Evolutionary conservation across 2,797 vertebrate species (phyloP), one percentile per base, ranked within the genome.

Genomic region (Odontamblyopus lacepedii): DNA sequence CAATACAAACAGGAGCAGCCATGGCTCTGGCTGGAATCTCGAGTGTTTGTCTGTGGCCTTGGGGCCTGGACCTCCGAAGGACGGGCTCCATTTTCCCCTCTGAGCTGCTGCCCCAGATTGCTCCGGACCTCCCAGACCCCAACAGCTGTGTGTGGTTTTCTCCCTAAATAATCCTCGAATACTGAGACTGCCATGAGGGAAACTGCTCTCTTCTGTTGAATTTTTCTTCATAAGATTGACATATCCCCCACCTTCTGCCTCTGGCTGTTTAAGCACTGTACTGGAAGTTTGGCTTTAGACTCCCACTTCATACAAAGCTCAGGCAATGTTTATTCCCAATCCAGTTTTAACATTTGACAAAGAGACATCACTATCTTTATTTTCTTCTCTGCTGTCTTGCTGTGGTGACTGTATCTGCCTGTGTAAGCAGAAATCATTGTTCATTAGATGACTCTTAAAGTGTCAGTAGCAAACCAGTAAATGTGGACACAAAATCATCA

Each of bases 61-160:
- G 70, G 88, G 90, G 89, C 87, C 85, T 80, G 86, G 89, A 92
- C 89, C 85, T 91, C 92, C 79, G 85, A 88, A 91, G 90, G 88
- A 91, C 88, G 80, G 81, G 80, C 87, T 88, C 87, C 82, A 61
- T 66, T 35, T 82, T 85, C 78, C 86, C 85, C 86, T 78, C 83
- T 79, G 83, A 88, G 90, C 86, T 90, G 83, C 87, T 85, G 83
- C 79, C 75, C 67, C 8, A 56, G 78, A 81, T 82, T 73, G 78
- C 75, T 84, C 86, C 67, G 89, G 90, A 90, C 87, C 88, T 76
- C 83, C 76, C 41, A 50, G 77, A 80, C 84, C 86, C 74, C 65
- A 85, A 76, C 84, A 89, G 84, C 86, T 87, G 90, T 83, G 91
- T 92, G 90, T 90, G 91, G 90, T 92, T 93, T 86, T 75, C 81